phyloP scores from a whole-genome alignment of 2,888 invertebrate genomes.

The Harpalus rufipes region DNA sequence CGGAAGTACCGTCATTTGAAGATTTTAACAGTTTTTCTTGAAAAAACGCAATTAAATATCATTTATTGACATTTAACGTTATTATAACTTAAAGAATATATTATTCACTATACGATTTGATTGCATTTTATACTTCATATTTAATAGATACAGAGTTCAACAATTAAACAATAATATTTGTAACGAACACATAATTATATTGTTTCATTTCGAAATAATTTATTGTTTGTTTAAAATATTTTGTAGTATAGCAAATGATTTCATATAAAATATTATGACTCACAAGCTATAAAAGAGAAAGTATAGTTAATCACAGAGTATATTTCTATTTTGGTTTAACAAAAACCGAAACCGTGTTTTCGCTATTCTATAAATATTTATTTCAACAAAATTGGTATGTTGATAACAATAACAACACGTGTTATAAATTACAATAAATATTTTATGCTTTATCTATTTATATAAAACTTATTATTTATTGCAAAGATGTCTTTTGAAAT shows the following conservation, averaged over 20 bases:
- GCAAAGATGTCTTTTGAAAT: not conserved
- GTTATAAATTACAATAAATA: not conserved
- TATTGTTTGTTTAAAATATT: not conserved
- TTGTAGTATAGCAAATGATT: not conserved
- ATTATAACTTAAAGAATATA: no score
- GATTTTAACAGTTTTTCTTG: no score
- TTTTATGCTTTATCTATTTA: not conserved
- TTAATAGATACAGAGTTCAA: no score
- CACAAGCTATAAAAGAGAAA: slow-evolving; percentile 30
- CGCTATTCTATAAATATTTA: slow-evolving; percentile 14
- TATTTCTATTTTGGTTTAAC: slow-evolving; percentile 5
- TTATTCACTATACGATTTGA: no score
- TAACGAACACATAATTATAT: no score
- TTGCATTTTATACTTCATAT: no score
- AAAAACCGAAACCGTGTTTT: not conserved
- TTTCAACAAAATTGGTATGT: not conserved
- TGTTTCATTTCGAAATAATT: no score
- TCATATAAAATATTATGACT: slow-evolving; percentile 12
- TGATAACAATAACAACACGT: not conserved
- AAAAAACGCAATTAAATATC: no score
- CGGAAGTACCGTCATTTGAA: no score
- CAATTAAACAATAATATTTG: no score
- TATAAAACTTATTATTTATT: not conserved
- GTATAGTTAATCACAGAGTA: not conserved
- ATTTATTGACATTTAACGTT: no score